Percentiles rank a stretch among this genome's conserved stretches.
These are phyloP conservation scores for Myotis myotis DNA, from an alignment of 2,797 vertebrate species.

Conservation along the genomic window DNA sequence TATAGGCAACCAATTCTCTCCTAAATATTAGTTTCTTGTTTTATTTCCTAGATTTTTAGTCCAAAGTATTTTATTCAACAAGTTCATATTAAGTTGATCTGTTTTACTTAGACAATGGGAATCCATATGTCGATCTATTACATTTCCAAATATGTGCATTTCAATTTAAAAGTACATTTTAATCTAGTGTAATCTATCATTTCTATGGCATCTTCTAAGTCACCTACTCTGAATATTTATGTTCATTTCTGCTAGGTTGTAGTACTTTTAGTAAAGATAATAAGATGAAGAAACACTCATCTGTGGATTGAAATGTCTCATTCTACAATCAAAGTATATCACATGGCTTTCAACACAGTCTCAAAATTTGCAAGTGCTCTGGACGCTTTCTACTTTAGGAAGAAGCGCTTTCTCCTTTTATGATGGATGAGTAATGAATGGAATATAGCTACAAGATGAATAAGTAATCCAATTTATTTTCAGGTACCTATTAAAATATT, in stretches of 20 bases:
- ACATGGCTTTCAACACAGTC: constrained; percentile 14
- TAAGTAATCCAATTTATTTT: constrained; percentile 49
- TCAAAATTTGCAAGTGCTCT: neutral
- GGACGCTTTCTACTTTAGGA: neutral
- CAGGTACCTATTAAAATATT: constrained; percentile 10
- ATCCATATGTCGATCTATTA: neutral
- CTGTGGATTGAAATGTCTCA: constrained; percentile 33
- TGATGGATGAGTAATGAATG: neutral
- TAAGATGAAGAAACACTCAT: constrained; percentile 35
- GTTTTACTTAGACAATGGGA: neutral
- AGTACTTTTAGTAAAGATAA: neutral
- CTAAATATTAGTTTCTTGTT: constrained; percentile 37
- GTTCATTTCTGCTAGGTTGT: constrained; percentile 18
- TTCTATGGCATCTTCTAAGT: neutral
- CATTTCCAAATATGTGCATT: neutral
- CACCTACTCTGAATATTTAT: neutral
- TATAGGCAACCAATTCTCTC: neutral
- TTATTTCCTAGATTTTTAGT: constrained; percentile 35
- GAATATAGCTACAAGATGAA: constrained; percentile 38
- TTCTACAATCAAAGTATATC: constrained; percentile 5
- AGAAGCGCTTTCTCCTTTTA: neutral
- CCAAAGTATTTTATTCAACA: neutral
- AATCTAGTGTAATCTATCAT: neutral
- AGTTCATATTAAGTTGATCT: neutral
- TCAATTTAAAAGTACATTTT: constrained; percentile 6